A percentile compares a stretch with the other conserved stretches of the same genome.
phyloP scores from a whole-genome alignment of 2,113 vertebrate genomes.

The Xenopus borealis region DNA sequence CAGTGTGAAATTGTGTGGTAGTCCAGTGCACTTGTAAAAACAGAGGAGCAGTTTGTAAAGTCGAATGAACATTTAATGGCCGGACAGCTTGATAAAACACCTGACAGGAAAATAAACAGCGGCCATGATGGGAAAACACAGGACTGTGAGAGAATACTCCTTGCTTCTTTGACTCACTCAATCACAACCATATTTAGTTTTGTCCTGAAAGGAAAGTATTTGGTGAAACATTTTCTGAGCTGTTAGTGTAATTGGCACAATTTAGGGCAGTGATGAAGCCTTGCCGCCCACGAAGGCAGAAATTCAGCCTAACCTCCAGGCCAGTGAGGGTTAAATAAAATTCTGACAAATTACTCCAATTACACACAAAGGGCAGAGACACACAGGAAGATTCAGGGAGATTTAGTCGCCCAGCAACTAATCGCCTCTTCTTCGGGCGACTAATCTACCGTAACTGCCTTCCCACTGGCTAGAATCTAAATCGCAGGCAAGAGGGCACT shows the following conservation, averaged over 20 bases:
- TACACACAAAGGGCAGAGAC: too few species aligned
- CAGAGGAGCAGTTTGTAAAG: constrained; percentile 51
- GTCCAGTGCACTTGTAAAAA: constrained; percentile 69
- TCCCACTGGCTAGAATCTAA: too few species aligned
- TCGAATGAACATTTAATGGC: constrained; percentile 35
- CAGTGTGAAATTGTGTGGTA: constrained; percentile 41
- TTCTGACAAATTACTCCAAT: neutral
- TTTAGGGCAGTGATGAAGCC: neutral
- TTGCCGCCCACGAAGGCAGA: too few species aligned
- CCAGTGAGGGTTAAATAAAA: neutral
- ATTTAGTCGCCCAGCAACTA: too few species aligned
- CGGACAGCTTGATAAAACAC: constrained; percentile 49
- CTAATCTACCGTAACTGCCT: too few species aligned
- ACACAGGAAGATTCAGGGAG: too few species aligned
- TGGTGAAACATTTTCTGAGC: neutral
- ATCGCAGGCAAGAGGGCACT: too few species aligned
- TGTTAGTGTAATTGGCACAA: neutral
- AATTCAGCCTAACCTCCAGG: too few species aligned
- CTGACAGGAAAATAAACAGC: constrained; percentile 51
- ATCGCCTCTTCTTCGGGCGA: too few species aligned
- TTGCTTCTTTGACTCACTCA: neutral
- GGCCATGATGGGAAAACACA: constrained; percentile 25
- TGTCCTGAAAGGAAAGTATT: neutral
- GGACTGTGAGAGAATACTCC: constrained; percentile 31
- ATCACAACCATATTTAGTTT: neutral